phyloP scores from a whole-genome alignment of 1,140 invertebrate species.

The Panagrolaimus sp. region DNA sequence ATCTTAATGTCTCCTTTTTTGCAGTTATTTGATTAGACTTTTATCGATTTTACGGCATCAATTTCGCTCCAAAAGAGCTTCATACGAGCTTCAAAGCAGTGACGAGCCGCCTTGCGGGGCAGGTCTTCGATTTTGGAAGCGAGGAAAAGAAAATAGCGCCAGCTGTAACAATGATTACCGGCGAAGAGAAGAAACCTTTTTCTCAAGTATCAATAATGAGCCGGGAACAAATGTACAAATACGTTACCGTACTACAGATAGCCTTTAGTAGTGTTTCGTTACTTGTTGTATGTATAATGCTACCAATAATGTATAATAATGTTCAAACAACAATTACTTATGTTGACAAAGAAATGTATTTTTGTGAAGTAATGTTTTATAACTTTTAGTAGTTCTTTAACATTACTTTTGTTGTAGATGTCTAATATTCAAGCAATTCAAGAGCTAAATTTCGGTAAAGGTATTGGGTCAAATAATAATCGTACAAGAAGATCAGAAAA shows the following conservation, averaged over 20 bases:
- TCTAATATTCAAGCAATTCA: slow-evolving; percentile 48
- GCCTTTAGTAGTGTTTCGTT: slow-evolving; percentile 51
- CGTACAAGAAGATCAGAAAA: slow-evolving; percentile 31
- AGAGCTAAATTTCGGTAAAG: slow-evolving; percentile 46
- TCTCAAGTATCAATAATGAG: slow-evolving; percentile 21
- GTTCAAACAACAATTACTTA: slow-evolving; percentile 55
- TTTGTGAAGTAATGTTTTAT: slow-evolving; percentile 46
- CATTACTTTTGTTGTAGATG: slow-evolving; percentile 32
- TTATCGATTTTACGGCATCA: background rate
- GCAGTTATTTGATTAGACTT: no score
- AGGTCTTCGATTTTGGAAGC: slow-evolving; percentile 3
- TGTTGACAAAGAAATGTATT: slow-evolving; percentile 54
- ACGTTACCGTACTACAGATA: slow-evolving; percentile 55
- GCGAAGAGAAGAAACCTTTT: slow-evolving; percentile 21
- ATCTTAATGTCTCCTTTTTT: no score
- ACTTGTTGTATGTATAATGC: slow-evolving; percentile 44
- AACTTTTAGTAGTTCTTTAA: slow-evolving; percentile 3
- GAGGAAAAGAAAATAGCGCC: slow-evolving; percentile 12
- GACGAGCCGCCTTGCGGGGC: background rate
- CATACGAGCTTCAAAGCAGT: background rate
- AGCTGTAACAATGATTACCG: background rate
- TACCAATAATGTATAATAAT: slow-evolving; percentile 57
- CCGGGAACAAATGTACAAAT: slow-evolving; percentile 46
- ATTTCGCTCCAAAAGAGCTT: background rate
- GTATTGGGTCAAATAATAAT: slow-evolving; percentile 19